phyloP scores from a whole-genome alignment of 2,888 invertebrate genomes.

The Tiliacea citrago region DNA sequence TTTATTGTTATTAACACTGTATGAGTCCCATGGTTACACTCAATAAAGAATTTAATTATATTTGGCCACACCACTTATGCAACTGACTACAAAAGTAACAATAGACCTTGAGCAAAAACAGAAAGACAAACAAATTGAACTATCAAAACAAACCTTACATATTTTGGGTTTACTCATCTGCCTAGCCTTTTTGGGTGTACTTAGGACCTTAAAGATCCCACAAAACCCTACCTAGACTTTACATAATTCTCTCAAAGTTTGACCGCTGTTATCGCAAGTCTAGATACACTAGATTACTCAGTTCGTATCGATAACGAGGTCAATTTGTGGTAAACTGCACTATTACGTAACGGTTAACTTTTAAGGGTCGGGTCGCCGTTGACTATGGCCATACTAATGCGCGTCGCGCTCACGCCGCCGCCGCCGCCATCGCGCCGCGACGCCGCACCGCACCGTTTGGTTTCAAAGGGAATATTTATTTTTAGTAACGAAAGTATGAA shows the following conservation, averaged over 20 bases:
- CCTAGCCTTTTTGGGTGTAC: slow-evolving; percentile 2
- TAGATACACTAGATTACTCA: background rate
- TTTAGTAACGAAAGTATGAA: no score
- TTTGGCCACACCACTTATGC: no score
- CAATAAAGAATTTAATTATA: no score
- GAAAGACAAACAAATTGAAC: slow-evolving; percentile 18
- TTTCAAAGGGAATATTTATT: background rate
- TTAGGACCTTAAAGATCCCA: background rate
- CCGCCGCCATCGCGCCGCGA: no score
- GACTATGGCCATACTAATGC: no score
- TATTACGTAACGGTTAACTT: slow-evolving; percentile 22
- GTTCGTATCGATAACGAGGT: slow-evolving; percentile 34
- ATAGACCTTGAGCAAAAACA: background rate
- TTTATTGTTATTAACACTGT: no score
- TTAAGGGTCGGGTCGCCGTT: background rate
- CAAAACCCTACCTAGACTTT: slow-evolving; percentile 7
- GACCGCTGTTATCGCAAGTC: slow-evolving; percentile 16
- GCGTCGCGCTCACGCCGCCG: no score
- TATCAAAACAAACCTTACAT: slow-evolving; percentile 1
- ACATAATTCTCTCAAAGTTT: slow-evolving; percentile 30
- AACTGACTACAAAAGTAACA: no score
- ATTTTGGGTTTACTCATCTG: slow-evolving; percentile 10
- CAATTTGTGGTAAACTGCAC: slow-evolving; percentile 34
- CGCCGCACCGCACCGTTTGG: no score
- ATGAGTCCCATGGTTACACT: no score